Base-by-base conservation (phyloP, 2,888 invertebrate species). In the Leuctra nigra region DNA sequence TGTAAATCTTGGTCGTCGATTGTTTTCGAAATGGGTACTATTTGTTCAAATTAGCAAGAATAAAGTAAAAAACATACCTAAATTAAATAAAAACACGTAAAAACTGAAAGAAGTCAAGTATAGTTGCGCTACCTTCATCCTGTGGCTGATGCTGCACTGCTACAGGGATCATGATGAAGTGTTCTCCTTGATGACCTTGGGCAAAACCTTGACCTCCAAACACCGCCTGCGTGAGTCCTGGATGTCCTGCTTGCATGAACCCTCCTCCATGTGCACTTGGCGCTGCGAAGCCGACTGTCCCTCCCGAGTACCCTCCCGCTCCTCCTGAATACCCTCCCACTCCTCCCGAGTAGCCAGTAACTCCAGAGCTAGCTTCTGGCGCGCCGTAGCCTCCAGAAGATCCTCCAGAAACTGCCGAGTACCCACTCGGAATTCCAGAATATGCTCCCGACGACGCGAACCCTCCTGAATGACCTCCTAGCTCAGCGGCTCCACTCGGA, bases 221-320 rank as follows among this genome's bases (percentile, higher is more conserved):
- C 18, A 50, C 20, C 2, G 50, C 50, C 22, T 50, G 50, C 9
- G 50, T 50, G 18, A 50, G 33, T 33, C 33, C 50, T 18, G 33
- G 6, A 16, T 50, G 50, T 16, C 50, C 50, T 35, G 35, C 16
- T 35, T 16, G 35, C n/a, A 33, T 11, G 33, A n/a, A 9, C 35
- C 35, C 4, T 16, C 14, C 29, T 46, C 46, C n/a, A 4, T 2
- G 9, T 13, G 2, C n/a, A 24, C 47, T 13, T 25, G 16, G 29
- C 7, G 3, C 2, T 4, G n/a, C n/a, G n/a, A n/a, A n/a, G n/a
- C n/a, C n/a, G n/a, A n/a, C n/a, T n/a, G n/a, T n/a, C n/a, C n/a
- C n/a, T n/a, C n/a, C n/a, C n/a, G n/a, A n/a, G n/a, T n/a, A n/a
- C n/a, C n/a, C n/a, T n/a, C n/a, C n/a, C n/a, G n/a, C n/a, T n/a